These are phyloP conservation scores for Hoplostethus atlanticus DNA, from an alignment of 2,797 vertebrate genomes.

Conservation along the genomic window DNA sequence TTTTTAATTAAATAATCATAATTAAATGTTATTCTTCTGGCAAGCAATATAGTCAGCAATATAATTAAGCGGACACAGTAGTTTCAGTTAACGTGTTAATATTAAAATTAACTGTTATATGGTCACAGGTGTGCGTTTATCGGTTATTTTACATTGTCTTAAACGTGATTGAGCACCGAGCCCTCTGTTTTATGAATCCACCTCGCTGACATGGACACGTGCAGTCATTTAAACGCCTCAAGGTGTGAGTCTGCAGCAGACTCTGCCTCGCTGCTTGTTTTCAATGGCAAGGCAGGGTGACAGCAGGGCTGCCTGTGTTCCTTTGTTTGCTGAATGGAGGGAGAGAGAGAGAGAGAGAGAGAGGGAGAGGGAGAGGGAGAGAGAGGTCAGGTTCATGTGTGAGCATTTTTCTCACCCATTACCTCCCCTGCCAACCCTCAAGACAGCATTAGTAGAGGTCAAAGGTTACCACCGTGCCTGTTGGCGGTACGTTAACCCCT, in stretches of 20 bases:
- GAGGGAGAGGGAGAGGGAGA: slow-evolving; percentile 5
- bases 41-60: no score
- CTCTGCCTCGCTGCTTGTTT: not conserved
- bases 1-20: no score
- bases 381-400: slow-evolving; percentile 71
- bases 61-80: no score
- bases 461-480: slow-evolving; percentile 54
- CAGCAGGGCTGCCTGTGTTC: not conserved
- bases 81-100: no score
- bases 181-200: no score
- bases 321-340: not conserved
- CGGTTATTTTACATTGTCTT: no score
- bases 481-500: slow-evolving; percentile 62
- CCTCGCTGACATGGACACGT: no score
- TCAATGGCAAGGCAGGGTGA: not conserved
- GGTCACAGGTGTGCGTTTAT: no score
- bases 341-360: not conserved
- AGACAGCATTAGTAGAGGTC: slow-evolving; percentile 65
- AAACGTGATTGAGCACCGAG: no score
- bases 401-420: slow-evolving; percentile 69
- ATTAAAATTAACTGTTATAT: no score
- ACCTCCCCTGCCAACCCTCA: slow-evolving; percentile 38
- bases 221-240: not conserved
- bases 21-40: no score
- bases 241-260: not conserved